These are phyloP conservation scores for Crax fasciolata DNA, from an alignment of 2,797 vertebrate genomes.

Conservation along the genomic window DNA sequence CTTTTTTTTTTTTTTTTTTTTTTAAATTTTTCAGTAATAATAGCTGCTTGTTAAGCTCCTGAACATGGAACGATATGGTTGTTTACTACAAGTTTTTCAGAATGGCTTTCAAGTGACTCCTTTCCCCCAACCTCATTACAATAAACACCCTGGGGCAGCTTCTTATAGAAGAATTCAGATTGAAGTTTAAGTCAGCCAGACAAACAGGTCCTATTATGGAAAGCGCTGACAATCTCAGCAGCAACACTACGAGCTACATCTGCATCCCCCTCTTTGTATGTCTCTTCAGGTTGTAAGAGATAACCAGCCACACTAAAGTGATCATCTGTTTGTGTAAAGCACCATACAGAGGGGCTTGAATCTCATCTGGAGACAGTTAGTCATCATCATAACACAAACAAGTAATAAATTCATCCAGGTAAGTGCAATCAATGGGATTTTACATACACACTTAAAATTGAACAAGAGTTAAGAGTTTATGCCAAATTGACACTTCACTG, in stretches of 20 bases:
- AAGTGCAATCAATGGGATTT: not conserved
- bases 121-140: not conserved
- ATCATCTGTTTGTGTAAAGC: not conserved
- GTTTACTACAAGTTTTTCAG: not conserved
- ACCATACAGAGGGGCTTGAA: not conserved
- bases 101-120: not conserved
- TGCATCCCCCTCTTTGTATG: not conserved
- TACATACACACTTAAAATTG: not conserved
- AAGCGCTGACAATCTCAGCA: not conserved
- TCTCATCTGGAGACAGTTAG: not conserved
- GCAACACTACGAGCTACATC: not conserved
- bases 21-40: not conserved
- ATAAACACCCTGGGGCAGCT: not conserved
- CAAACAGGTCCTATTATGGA: constrained; percentile 42
- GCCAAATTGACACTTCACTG: not conserved
- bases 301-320: not conserved
- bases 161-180: constrained; percentile 30
- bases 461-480: not conserved
- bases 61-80: not conserved
- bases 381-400: not conserved
- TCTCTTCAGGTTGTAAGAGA: not conserved
- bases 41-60: not conserved
- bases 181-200: constrained; percentile 48
- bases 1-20: not conserved
- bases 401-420: not conserved